phyloP scores from a whole-genome alignment of 2,113 vertebrate species.

The Mesocricetus auratus region DNA sequence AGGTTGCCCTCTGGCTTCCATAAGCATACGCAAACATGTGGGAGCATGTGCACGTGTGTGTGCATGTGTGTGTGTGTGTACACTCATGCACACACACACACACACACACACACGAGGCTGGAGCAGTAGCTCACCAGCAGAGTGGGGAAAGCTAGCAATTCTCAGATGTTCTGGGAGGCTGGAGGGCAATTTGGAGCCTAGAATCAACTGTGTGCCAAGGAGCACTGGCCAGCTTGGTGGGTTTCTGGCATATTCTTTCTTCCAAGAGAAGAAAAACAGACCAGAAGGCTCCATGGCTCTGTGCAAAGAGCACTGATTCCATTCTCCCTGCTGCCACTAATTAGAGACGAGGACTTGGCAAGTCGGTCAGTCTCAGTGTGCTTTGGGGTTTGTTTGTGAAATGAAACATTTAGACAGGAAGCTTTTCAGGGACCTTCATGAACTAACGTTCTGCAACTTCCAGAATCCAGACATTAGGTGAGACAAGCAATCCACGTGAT shows the following conservation, averaged over 20 bases:
- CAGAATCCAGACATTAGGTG: slow-evolving; percentile 23
- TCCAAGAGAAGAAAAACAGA: neutral
- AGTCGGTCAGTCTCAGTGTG: neutral
- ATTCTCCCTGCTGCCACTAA: neutral
- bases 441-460: slow-evolving; percentile 32
- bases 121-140: neutral
- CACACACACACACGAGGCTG: neutral
- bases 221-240: neutral
- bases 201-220: neutral
- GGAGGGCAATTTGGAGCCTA: neutral
- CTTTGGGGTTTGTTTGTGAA: neutral
- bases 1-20: neutral
- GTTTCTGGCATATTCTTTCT: neutral
- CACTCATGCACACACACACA: neutral
- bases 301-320: neutral
- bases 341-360: accelerated
- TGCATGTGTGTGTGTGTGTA: too few species aligned
- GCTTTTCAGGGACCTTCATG: neutral
- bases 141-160: neutral
- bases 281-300: neutral
- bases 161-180: neutral
- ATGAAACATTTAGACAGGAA: neutral
- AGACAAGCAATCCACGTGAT: neutral
- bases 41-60: too few species aligned
- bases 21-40: neutral